Percentiles rank a stretch among this genome's conserved stretches.
These are phyloP conservation scores for Nephila pilipes DNA, from an alignment of 1,140 invertebrate species.

Conservation along the genomic window DNA sequence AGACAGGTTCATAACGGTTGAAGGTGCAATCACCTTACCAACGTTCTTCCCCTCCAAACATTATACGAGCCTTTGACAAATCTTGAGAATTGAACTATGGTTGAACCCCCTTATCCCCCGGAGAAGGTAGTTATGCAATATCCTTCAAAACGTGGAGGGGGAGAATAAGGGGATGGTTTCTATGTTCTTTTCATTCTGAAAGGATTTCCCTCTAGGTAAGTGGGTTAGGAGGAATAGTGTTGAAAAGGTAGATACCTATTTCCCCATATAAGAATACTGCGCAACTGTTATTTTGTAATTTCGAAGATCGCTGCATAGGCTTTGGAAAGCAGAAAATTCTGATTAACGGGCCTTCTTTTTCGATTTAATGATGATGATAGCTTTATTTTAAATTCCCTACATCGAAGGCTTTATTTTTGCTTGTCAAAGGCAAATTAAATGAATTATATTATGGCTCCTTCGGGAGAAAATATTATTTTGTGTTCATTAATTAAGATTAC, in stretches of 20 bases:
- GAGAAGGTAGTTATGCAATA: background rate
- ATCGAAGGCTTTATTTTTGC: no score
- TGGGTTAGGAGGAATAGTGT: slow-evolving; percentile 31
- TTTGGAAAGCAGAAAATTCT: background rate
- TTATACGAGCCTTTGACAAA: background rate
- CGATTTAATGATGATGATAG: background rate
- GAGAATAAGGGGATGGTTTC: background rate
- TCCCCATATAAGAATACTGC: background rate
- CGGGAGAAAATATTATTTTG: background rate
- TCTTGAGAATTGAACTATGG: slow-evolving; percentile 6
- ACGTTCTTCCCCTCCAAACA: no score
- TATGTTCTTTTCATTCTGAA: background rate
- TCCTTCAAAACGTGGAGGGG: background rate
- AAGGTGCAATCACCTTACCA: slow-evolving; percentile 36
- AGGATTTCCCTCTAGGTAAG: slow-evolving; percentile 17
- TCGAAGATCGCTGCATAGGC: background rate
- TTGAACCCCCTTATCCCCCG: background rate
- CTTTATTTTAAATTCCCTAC: no score
- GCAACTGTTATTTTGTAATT: background rate
- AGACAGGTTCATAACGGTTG: slow-evolving; percentile 20
- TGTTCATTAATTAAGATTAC: no score
- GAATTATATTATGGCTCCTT: background rate
- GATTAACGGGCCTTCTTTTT: background rate
- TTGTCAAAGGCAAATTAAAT: no score
- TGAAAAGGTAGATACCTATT: background rate